Conservation (phyloP, 1,140 invertebrate genomes). For the Anoplophora glabripennis region DNA sequence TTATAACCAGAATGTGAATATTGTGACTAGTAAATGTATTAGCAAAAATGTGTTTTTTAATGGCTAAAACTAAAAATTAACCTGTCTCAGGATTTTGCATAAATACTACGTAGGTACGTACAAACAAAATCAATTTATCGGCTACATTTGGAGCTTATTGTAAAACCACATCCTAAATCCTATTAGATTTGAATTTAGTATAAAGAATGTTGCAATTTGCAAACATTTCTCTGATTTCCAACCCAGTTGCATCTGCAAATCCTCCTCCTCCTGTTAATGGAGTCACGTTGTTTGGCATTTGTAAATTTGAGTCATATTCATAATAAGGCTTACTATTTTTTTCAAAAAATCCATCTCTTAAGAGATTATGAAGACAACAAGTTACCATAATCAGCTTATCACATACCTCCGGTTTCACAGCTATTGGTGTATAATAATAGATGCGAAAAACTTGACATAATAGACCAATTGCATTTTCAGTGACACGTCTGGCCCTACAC, state of each 20-base stretch:
- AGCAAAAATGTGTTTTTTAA: too few relatives aligned
- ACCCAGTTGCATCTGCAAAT: constrained; percentile 3
- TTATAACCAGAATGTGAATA: too few relatives aligned
- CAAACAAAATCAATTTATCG: too few relatives aligned
- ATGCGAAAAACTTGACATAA: constrained; percentile 39
- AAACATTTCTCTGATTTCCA: not conserved
- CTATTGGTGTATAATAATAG: constrained; percentile 37
- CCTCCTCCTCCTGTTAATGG: not conserved
- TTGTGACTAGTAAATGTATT: too few relatives aligned
- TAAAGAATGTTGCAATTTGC: too few relatives aligned
- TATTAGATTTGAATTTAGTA: too few relatives aligned
- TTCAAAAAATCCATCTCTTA: constrained; percentile 13
- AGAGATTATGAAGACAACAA: constrained; percentile 29
- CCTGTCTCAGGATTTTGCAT: too few relatives aligned
- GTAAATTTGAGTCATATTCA: not conserved
- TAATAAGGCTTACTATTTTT: constrained; percentile 13
- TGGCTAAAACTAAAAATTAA: too few relatives aligned
- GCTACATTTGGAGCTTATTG: too few relatives aligned
- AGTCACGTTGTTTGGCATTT: not conserved
- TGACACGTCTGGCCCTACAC: constrained; percentile 40
- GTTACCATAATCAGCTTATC: constrained; percentile 34
- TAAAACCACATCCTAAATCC: too few relatives aligned
- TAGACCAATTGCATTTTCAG: constrained; percentile 50
- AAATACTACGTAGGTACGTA: too few relatives aligned
- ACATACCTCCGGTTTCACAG: constrained; percentile 35